These are phyloP conservation scores for Ifrita kowaldi DNA, from an alignment of 2,113 vertebrate genomes.

Conservation along the genomic window DNA sequence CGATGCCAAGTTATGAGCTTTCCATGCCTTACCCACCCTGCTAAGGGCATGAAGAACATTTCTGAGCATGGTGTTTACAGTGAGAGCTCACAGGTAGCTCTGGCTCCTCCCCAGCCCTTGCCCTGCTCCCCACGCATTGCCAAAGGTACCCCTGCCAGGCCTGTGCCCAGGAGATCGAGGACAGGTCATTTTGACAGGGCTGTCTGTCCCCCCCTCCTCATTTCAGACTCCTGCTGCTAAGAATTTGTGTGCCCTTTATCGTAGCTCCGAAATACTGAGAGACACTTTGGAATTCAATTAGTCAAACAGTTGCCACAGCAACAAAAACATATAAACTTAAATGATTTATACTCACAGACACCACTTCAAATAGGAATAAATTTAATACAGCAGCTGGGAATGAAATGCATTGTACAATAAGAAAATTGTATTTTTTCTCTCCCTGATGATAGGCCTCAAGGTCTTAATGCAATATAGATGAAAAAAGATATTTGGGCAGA, in stretches of 20 bases:
- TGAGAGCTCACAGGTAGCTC: not conserved
- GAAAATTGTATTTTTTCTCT: constrained; percentile 69
- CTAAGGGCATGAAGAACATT: not conserved
- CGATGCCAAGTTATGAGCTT: not conserved
- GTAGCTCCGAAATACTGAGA: constrained; percentile 60
- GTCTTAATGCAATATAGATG: constrained; percentile 58
- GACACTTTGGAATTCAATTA: constrained; percentile 78
- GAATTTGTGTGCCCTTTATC: constrained; percentile 61
- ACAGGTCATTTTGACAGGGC: not conserved
- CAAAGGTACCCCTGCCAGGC: not conserved
- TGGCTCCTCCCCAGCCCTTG: not conserved
- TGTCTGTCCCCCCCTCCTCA: not conserved
- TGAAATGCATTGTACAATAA: constrained; percentile 71
- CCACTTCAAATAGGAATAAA: constrained; percentile 75
- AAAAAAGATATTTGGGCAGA: constrained; percentile 41
- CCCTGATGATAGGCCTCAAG: constrained; percentile 39
- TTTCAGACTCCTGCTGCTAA: constrained; percentile 23
- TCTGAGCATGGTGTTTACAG: not conserved
- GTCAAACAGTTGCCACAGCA: constrained; percentile 74
- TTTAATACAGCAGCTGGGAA: constrained; percentile 72
- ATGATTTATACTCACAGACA: constrained; percentile 74
- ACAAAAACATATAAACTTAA: constrained; percentile 75
- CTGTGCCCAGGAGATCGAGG: not conserved
- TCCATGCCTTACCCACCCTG: not conserved
- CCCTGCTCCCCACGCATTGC: not conserved